Percentiles rank a stretch among this genome's conserved stretches.
Conservation (phyloP, 1,140 invertebrate species). For the Protaetia brevitarsis region DNA sequence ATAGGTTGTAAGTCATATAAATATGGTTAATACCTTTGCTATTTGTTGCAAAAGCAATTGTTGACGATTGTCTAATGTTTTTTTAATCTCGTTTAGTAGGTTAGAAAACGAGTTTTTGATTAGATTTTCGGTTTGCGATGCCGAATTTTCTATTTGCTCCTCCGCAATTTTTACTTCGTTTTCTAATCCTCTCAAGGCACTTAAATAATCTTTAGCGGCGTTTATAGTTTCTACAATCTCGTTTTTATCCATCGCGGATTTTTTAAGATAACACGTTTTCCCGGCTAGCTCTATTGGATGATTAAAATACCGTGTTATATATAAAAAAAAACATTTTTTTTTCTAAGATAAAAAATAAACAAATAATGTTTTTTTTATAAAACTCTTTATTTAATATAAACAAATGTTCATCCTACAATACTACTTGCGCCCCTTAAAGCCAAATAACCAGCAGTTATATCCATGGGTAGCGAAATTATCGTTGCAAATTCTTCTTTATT, state of each 20-base stretch:
- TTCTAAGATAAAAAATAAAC: background rate
- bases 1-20: no score
- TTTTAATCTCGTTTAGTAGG: constrained; percentile 29
- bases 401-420: constrained; percentile 66
- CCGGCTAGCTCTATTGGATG: background rate
- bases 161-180: constrained; percentile 32
- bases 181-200: constrained; percentile 31
- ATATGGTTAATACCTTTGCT: constrained; percentile 25
- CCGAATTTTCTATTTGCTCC: constrained; percentile 34
- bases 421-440: constrained; percentile 80
- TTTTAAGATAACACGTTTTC: constrained; percentile 3
- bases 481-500: constrained; percentile 83
- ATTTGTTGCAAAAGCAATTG: constrained; percentile 32
- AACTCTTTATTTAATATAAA: background rate
- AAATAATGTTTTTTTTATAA: background rate
- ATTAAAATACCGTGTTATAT: background rate
- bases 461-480: constrained; percentile 80
- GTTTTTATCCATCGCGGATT: constrained; percentile 5
- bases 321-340: no score
- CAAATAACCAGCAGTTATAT: constrained; percentile 85
- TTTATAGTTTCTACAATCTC: constrained; percentile 32
- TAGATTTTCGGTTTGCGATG: constrained; percentile 30
- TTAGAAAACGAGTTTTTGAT: constrained; percentile 35
- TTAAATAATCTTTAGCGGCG: constrained; percentile 36
- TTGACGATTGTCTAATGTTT: constrained; percentile 32